These are phyloP conservation scores for Isurus oxyrinchus DNA, from an alignment of 2,113 vertebrate genomes.

Conservation along the genomic window DNA sequence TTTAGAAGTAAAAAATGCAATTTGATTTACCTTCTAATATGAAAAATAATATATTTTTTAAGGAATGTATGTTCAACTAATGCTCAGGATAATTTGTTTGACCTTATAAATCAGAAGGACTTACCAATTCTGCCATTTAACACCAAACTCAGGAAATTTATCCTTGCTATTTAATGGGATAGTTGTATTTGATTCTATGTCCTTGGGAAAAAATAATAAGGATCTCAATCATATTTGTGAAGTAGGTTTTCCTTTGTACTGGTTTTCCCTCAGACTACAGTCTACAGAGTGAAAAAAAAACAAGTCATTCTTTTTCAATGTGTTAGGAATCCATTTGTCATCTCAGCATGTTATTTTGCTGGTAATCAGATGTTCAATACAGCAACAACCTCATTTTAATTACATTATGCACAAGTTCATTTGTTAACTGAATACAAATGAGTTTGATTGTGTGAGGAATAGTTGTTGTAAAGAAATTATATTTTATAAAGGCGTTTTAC, in stretches of 20 bases:
- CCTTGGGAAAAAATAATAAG: background rate
- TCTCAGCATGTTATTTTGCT: conserved; percentile 21
- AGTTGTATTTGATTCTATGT: background rate
- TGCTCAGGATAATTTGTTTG: background rate
- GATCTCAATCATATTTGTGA: background rate
- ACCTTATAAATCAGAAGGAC: background rate
- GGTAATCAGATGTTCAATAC: conserved; percentile 5
- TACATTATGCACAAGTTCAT: background rate
- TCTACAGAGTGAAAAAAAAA: background rate
- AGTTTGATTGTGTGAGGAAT: background rate
- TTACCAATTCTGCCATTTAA: background rate
- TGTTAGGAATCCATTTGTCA: conserved; percentile 34
- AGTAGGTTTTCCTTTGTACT: background rate
- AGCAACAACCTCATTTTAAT: conserved; percentile 2
- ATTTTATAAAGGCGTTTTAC: background rate
- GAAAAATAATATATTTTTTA: conserved; percentile 24
- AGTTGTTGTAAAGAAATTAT: conserved; percentile 1
- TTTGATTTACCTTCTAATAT: background rate
- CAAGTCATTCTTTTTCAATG: background rate
- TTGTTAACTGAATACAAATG: conserved; percentile 31
- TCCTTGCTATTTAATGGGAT: background rate
- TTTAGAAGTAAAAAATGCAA: background rate
- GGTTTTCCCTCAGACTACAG: background rate
- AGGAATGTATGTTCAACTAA: background rate
- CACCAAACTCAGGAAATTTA: background rate